Evolutionary conservation across 64 coral and sea anemone species (phyloP), one percentile per base, ranked within the genome.

Genomic region (Exaiptasia diaphana): DNA sequence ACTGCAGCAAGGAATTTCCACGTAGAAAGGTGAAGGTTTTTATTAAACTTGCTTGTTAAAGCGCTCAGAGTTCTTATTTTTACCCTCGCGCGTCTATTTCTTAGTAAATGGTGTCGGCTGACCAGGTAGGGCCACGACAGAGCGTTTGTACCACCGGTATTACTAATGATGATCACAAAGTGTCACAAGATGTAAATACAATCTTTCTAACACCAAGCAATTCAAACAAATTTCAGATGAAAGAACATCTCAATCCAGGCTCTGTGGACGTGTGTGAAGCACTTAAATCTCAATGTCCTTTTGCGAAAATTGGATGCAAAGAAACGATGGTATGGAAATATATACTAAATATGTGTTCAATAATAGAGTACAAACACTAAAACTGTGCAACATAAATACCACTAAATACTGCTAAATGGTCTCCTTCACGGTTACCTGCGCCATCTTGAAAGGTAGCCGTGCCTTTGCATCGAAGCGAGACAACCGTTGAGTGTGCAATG

Each of bases 211-310:
- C 49, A 30, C 5, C 26, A 0, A n/a, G n/a, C n/a, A n/a, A n/a
- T n/a, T n/a, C n/a, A n/a, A n/a, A n/a, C n/a, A n/a, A n/a, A n/a
- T 86, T 61, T 35, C 8, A 86, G 83, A n/a, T 86, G 15, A 22
- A 34, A 18, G 64, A 68, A 22, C 84, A 87, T 50, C 73, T 20
- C 29, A 60, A 87, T 58, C 60, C 84, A 24, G 22, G 21, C n/a
- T 38, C 17, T 87, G 43, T 58, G 25, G 74, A 87, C 15, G 83
- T 65, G 5, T 87, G 84, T 41, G 74, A 87, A 56, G 72, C 33
- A 4, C 50, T 64, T 22, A 49, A 53, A 27, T 60, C 61, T 41
- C 3, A 42, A 1, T 87, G 84, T 23, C 84, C 73, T 30, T 87
- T 87, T 41, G 17, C 29, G 6, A 3, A 12, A 17, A 1, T 75